Base-by-base conservation (phyloP, 2,113 vertebrate species). In the Nettapus auritus region DNA sequence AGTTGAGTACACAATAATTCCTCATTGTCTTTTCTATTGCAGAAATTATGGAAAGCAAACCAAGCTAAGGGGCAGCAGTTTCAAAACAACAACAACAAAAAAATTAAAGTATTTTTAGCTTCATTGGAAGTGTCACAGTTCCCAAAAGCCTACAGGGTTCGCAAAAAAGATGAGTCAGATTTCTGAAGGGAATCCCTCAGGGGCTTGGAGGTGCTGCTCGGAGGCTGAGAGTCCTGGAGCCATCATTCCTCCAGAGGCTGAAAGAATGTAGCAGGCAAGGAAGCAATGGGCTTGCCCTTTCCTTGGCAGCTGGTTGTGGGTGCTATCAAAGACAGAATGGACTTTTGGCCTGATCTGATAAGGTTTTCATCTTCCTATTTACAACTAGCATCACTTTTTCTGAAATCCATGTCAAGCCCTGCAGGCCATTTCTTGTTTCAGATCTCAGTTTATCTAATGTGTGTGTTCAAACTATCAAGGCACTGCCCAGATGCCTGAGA, bases 391-490 rank as follows among this genome's bases (percentile, higher is more conserved):
- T 23, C 18, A 7, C 3, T 25, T 82, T 76, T 64, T 14, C 68
- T 56, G 33, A 55, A 31, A 52, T 71, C 68, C 44, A 12, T 0
- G 4, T 34, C 13, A 64, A 71, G 22, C 59, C 57, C 42, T 38
- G 19, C 9, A 31, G 25, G 6, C 56, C 0, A 46, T 86, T 88
- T 88, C 42, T 68, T 82, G 62, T 63, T 89, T 31, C 23, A 59
- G 36, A 52, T 3, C 19, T 40, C 46, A 33, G 8, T 52, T 89
- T 81, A 16, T 52, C 33, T 52, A 50, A 53, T 11, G 8, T 53
- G 9, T 53, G 4, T 0, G 0, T 50, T 62, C 13, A 50, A 71
- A 83, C 21, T 57, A 48, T 38, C 25, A 52, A 67, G 92, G 28
- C 22, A 16, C 55, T 4, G 18, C 8, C 15, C 48, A 48, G 34